Percentiles rank a stretch among this genome's conserved stretches.
These are phyloP conservation scores for Rhabdomys pumilio DNA, from an alignment of 2,797 vertebrate species.

Conservation along the genomic window DNA sequence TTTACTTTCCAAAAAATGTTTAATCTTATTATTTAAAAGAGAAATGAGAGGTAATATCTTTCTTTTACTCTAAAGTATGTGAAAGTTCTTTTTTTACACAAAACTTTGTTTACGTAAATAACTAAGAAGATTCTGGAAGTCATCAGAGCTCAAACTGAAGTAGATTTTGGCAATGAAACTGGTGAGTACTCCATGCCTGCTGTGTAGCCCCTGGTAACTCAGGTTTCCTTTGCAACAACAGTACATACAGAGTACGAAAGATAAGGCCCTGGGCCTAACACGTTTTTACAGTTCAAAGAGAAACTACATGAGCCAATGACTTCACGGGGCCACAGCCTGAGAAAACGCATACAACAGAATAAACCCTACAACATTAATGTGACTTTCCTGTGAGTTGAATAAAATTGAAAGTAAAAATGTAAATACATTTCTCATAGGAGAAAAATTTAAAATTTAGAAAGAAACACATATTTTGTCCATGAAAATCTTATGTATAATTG, in stretches of 20 bases:
- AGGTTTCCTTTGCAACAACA: background rate
- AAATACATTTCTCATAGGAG: background rate
- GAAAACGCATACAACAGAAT: background rate
- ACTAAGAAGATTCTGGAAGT: background rate
- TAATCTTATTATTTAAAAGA: background rate
- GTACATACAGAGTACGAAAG: too few relatives aligned
- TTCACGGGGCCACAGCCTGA: background rate
- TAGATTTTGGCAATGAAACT: background rate
- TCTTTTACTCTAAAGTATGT: background rate
- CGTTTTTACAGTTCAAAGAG: background rate
- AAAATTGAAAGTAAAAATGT: background rate
- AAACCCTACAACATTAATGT: background rate
- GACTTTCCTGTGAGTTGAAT: background rate
- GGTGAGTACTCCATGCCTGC: fast-evolving
- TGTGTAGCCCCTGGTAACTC: background rate
- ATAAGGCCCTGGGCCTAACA: background rate
- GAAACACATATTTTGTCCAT: background rate
- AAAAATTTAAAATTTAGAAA: background rate
- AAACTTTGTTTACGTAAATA: background rate
- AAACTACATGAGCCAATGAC: background rate
- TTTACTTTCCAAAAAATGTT: background rate
- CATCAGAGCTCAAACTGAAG: background rate
- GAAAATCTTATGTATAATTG: background rate
- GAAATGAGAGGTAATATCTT: background rate
- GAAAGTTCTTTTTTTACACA: background rate